A percentile compares a stretch with the other conserved stretches of the same genome.
These are phyloP conservation scores for Mesorhabditis belari DNA, from an alignment of 2,888 invertebrate genomes.

Conservation along the genomic window DNA sequence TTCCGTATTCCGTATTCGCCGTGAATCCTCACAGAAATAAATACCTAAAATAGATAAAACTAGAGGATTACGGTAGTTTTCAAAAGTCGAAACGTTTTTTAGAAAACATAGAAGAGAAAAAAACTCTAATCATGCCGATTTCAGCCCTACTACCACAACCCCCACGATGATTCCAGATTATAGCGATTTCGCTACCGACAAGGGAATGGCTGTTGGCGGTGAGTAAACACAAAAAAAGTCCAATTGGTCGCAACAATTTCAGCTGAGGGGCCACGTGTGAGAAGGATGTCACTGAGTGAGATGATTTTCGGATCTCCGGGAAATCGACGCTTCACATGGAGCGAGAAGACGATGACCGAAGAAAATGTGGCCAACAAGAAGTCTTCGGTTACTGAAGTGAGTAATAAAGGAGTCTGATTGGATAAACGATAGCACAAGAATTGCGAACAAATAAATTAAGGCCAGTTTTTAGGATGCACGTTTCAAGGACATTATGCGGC, in stretches of 20 bases:
- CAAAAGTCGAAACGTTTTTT: too few relatives aligned
- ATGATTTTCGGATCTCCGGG: constrained; percentile 29
- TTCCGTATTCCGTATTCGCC: too few relatives aligned
- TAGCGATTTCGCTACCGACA: neutral
- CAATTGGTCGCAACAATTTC: neutral
- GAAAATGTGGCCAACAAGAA: constrained; percentile 15
- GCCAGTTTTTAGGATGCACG: constrained; percentile 23
- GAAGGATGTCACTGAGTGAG: constrained; percentile 28
- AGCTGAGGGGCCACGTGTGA: constrained; percentile 18
- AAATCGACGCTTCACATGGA: constrained; percentile 27
- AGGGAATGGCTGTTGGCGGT: neutral
- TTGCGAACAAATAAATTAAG: neutral
- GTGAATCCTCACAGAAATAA: too few relatives aligned
- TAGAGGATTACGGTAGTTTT: too few relatives aligned
- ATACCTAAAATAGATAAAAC: too few relatives aligned
- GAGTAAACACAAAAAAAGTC: too few relatives aligned
- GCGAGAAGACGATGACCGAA: constrained; percentile 7
- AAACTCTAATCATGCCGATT: too few relatives aligned
- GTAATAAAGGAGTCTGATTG: neutral
- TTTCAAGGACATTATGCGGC: constrained; percentile 37
- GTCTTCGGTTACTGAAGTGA: constrained; percentile 25
- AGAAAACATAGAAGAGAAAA: too few relatives aligned
- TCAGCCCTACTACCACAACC: neutral
- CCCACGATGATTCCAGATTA: neutral
- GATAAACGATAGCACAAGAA: neutral